Evolutionary conservation across 2,113 vertebrate genomes (phyloP).

Genomic region (Edolisoma coerulescens): DNA sequence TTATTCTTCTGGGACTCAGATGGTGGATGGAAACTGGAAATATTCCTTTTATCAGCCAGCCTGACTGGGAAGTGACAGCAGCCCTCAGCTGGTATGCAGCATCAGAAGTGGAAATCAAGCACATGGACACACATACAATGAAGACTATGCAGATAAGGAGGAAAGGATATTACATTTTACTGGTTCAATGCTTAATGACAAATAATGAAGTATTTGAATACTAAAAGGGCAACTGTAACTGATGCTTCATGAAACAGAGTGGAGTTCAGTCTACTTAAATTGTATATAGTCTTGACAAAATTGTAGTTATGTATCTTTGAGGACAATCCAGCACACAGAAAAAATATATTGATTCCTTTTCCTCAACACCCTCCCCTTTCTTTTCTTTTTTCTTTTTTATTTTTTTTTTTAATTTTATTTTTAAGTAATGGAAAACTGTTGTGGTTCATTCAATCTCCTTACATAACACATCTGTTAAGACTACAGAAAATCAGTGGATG

Average conservation of each 20-base stretch:
- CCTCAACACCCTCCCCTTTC: accelerated
- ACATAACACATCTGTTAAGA: neutral
- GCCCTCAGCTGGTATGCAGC: neutral
- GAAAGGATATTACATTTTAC: neutral
- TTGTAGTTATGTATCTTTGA: neutral
- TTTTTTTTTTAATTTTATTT: too few species aligned
- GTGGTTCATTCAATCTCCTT: neutral
- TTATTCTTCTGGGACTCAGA: neutral
- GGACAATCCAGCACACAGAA: neutral
- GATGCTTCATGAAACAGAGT: neutral
- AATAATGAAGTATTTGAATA: neutral
- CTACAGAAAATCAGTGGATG: neutral
- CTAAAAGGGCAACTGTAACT: neutral
- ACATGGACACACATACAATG: too few species aligned
- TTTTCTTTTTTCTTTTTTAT: too few species aligned
- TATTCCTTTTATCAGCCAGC: neutral
- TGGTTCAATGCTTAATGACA: neutral
- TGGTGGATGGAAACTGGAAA: neutral
- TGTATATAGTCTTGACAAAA: neutral
- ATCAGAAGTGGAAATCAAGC: neutral
- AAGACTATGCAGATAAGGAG: neutral
- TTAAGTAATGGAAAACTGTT: neutral
- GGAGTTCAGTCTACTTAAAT: neutral
- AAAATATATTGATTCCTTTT: neutral
- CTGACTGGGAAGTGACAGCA: neutral